Evolutionary conservation across 2,113 vertebrate genomes (phyloP).

Genomic region (Salminus brasiliensis): DNA sequence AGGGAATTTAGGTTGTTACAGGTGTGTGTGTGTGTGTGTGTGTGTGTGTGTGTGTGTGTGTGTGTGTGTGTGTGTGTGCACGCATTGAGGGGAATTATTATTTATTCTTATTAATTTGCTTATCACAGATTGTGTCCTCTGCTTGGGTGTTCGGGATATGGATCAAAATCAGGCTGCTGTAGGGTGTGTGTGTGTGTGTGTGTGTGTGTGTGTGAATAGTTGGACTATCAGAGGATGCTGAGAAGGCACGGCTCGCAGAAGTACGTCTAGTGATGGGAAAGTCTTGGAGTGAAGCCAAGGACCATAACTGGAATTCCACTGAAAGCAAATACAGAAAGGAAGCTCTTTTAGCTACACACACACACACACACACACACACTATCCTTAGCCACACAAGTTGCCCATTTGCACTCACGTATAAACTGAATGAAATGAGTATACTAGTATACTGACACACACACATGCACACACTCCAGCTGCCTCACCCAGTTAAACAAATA

Average conservation of each 20-base stretch:
- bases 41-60: background rate
- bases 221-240: constrained; percentile 56
- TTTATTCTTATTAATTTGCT: background rate
- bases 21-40: background rate
- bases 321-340: constrained; percentile 51
- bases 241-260: constrained; percentile 53
- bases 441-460: background rate
- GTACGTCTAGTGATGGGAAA: constrained; percentile 39
- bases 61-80: background rate
- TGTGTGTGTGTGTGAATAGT: constrained; percentile 1
- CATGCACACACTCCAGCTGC: background rate
- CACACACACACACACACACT: constrained; percentile 16
- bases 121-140: background rate
- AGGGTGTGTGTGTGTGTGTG: background rate
- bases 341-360: constrained; percentile 1
- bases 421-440: constrained; percentile 10
- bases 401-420: background rate
- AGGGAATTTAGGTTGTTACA: background rate
- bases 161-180: background rate
- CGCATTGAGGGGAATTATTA: too few relatives aligned
- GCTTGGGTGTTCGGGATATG: background rate
- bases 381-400: background rate
- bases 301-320: constrained; percentile 58
- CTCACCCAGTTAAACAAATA: constrained; percentile 37
- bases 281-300: constrained; percentile 34